A percentile compares a stretch with the other conserved stretches of the same genome.
phyloP scores from a whole-genome alignment of 1,140 invertebrate genomes.

The Coenobita brevimanus region DNA sequence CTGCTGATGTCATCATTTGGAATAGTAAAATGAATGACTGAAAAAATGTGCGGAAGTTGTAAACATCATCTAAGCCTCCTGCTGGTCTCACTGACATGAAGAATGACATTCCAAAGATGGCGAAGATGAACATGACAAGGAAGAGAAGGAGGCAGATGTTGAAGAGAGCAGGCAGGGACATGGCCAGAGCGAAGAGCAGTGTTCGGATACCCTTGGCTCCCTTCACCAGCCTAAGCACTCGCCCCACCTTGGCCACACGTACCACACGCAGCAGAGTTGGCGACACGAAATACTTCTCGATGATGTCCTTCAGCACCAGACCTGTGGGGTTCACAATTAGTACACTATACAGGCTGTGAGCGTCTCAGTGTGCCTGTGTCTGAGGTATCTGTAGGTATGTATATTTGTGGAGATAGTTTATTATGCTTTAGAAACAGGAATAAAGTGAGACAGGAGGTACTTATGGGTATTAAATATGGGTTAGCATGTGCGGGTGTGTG shows the following conservation, averaged over 20 bases:
- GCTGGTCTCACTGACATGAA: slow-evolving; percentile 96
- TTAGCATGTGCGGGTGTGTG: too few relatives aligned
- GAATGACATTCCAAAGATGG: slow-evolving; percentile 99
- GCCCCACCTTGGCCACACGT: slow-evolving; percentile 96
- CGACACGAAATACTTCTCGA: slow-evolving; percentile 98
- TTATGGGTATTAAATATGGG: too few relatives aligned
- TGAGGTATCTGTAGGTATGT: too few relatives aligned
- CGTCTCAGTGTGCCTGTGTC: too few relatives aligned
- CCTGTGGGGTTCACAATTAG: slow-evolving; percentile 77
- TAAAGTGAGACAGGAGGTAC: too few relatives aligned
- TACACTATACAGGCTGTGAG: background rate
- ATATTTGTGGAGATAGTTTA: background rate
- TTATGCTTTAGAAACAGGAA: too few relatives aligned
- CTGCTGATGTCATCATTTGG: slow-evolving; percentile 98
- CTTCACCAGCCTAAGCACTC: slow-evolving; percentile 96
- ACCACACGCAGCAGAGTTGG: slow-evolving; percentile 97
- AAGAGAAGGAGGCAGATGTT: slow-evolving; percentile 98
- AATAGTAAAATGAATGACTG: slow-evolving; percentile 98
- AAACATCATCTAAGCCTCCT: slow-evolving; percentile 95
- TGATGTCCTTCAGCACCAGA: slow-evolving; percentile 95
- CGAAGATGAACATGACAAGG: slow-evolving; percentile 99
- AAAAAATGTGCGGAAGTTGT: slow-evolving; percentile 99
- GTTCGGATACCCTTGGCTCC: slow-evolving; percentile 98
- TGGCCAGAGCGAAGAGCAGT: slow-evolving; percentile 96
- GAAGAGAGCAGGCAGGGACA: slow-evolving; percentile 97